Evolutionary conservation across 2,888 invertebrate genomes (phyloP), one percentile per base, ranked within the genome.

Genomic region (Ormyrus pomaceus): DNA sequence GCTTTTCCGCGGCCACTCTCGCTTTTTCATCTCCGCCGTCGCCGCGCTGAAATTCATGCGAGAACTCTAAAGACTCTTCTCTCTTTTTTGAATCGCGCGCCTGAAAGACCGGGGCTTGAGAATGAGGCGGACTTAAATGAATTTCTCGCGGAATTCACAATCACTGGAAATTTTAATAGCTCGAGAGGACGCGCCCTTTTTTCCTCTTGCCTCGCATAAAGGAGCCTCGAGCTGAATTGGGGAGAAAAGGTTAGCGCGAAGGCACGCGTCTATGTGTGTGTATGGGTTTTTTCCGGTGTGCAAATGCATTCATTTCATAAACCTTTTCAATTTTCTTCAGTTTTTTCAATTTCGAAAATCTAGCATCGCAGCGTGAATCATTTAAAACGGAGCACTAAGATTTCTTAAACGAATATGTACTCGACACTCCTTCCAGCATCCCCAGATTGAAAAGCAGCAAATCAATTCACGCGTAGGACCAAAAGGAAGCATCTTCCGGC

Each of bases 1-100:
- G 50, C 65, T 58, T 50, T 74, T 66, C 19, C 50, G 34, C 66
- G 58, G 58, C 66, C 19, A 34, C 51, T 66, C 56, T 70, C 56
- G 58, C 46, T 59, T 70, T 58, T 70, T 56, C 58, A 48, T 70
- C 9, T 19, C 46, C 10, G 13, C 50, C 19, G 7, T 50, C 50
- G 13, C 6, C 13, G n/a, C 8, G n/a, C 64, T 11, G 11, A 50
- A 56, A 56, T 56, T 69, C 69, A 46, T 13, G 46, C 34, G 46
- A 55, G 45, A 45, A 6, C 56, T 69, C 56, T 45, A 69, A 69
- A 46, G 45, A 55, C 7, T 56, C 69, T 56, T 9, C 62, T 19
- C 13, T 66, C 9, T 3, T 34, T 5, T 8, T 66, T 66, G 9
- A 34, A 19, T 34, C 10, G 53, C 48, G 11, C 46, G 11, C 48